Evolutionary conservation across 2,888 invertebrate species (phyloP).

Genomic region (Spicauda simplicius): DNA sequence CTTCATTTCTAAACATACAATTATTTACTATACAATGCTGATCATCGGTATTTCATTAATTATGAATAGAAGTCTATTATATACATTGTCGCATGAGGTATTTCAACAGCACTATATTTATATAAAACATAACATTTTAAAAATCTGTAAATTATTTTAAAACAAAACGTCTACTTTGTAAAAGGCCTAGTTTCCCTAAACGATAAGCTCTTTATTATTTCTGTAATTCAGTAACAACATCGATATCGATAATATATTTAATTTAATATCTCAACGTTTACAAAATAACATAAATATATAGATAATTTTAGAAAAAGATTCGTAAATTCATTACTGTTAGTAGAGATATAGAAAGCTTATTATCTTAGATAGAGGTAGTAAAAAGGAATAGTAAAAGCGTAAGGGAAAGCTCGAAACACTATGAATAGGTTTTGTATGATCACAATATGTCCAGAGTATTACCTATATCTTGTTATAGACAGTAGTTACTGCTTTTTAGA

Average conservation of each 20-base stretch:
- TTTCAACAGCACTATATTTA: conserved; percentile 68
- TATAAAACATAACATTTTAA: conserved; percentile 59
- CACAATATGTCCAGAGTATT: conserved; percentile 47
- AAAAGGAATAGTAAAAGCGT: conserved; percentile 71
- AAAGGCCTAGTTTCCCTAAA: conserved; percentile 70
- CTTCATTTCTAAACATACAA: conserved; percentile 79
- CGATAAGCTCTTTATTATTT: conserved; percentile 73
- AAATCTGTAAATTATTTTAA: conserved; percentile 52
- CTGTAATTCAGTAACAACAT: conserved; percentile 40
- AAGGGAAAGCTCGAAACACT: conserved; percentile 79
- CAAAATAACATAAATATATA: conserved; percentile 22
- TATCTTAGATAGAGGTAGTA: conserved; percentile 68
- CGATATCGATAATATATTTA: conserved; percentile 19
- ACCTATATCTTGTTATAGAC: not conserved
- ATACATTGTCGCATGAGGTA: conserved; percentile 71
- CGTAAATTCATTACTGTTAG: conserved; percentile 29
- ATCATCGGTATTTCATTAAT: conserved; percentile 58
- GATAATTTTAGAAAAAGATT: conserved; percentile 26
- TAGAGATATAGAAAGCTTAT: conserved; percentile 62
- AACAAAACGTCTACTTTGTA: conserved; percentile 57
- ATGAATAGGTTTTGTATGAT: conserved; percentile 53
- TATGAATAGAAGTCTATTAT: conserved; percentile 57
- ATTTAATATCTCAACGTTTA: conserved; percentile 31
- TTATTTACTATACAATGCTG: conserved; percentile 70
- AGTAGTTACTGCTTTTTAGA: too few relatives aligned